Evolutionary conservation across 2,888 invertebrate genomes (phyloP).

Genomic region (Caenorhabditis sp.): DNA sequence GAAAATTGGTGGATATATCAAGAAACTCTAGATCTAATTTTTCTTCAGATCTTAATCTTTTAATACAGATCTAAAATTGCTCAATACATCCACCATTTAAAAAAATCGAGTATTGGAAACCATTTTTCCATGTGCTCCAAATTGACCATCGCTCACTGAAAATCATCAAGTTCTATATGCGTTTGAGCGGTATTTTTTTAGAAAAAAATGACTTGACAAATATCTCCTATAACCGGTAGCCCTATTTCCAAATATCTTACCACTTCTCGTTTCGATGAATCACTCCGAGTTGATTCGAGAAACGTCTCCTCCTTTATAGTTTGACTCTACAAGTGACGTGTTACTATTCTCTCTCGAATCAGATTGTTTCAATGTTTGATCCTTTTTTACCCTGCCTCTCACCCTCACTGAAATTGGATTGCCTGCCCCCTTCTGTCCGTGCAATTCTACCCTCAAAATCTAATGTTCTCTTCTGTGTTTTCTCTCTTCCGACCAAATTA

Average conservation of each 20-base stretch:
- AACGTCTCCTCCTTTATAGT: constrained; percentile 23
- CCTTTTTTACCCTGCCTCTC: constrained; percentile 15
- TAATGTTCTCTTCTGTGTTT: constrained; percentile 31
- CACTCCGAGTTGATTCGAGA: constrained; percentile 18
- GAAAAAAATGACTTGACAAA: too few relatives aligned
- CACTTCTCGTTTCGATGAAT: constrained; percentile 1
- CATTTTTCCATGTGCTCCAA: too few relatives aligned
- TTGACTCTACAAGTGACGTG: constrained; percentile 9
- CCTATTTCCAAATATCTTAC: background rate
- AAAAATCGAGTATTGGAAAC: too few relatives aligned
- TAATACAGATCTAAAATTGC: too few relatives aligned
- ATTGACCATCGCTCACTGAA: too few relatives aligned
- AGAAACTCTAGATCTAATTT: too few relatives aligned
- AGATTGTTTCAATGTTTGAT: constrained; percentile 49
- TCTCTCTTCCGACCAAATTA: constrained; percentile 22
- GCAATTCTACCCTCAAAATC: constrained; percentile 40
- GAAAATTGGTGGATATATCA: too few relatives aligned
- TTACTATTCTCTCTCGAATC: constrained; percentile 19
- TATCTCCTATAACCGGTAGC: too few relatives aligned
- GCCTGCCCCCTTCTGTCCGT: constrained; percentile 15
- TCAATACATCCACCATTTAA: too few relatives aligned
- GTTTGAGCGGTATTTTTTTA: too few relatives aligned
- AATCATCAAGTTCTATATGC: background rate
- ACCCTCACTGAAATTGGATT: constrained; percentile 45
- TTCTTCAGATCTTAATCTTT: too few relatives aligned